Base-by-base conservation (phyloP, 2,888 invertebrate genomes). In the Trilocha varians region DNA sequence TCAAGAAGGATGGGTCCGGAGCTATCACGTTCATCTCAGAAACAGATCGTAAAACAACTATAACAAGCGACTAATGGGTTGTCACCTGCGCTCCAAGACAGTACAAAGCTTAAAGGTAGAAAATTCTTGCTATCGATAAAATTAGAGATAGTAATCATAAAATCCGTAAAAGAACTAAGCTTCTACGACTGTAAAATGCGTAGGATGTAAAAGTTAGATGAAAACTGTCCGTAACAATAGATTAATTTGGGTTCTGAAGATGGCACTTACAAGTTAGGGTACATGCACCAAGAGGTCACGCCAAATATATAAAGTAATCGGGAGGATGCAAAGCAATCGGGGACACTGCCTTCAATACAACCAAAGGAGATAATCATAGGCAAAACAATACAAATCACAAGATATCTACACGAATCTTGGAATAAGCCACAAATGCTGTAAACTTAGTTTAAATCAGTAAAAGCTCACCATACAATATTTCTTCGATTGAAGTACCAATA, bases 201-300 rank as follows among this genome's bases (percentile, higher is more conserved):
- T 53, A 69, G 57, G 60, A 53, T 55, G 53, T 56, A 47, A 58
- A 61, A 63, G 58, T 65, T 52, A 62, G 54, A 61, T 52, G 67
- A 73, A 68, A 55, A 47, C 48, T 52, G 44, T 53, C 45, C 50
- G 52, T 48, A 66, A 63, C 58, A 52, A 67, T 51, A 69, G 53
- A 45, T 61, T 47, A 57, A 57, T 52, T 54, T 53, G 59, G 62
- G 50, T 62, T 59, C 46, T 64, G 54, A 47, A 61, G 58, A 61
- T 57, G 57, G 71, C 64, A 66, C 73, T 73, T 76, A 72, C 68
- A 55, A 58, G 65, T 76, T 73, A 64, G 62, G 74, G 76, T 68
- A 62, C 87, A 87, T 87, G 87, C 87, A 78, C 86, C 86, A 85
- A 86, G 86, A 86, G 71, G 86, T 83, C 87, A 87, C 87, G 87